These are phyloP conservation scores for Zoanthus gigantus DNA, from an alignment of 92 coral and sea anemone species.

Conservation along the genomic window DNA sequence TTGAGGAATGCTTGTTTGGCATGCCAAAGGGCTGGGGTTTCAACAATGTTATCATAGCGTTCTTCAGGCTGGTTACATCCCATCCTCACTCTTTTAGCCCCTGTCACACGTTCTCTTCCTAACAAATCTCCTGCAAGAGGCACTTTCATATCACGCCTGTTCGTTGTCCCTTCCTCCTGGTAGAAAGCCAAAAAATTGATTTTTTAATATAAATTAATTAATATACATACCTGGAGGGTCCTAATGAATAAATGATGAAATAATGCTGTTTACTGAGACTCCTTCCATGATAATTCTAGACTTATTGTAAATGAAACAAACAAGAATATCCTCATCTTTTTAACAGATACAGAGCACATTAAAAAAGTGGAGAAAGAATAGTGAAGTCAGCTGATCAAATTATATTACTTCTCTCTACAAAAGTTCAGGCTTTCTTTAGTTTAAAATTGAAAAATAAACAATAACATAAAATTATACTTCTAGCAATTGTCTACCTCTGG, in stretches of 20 bases:
- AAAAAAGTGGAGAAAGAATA: background rate
- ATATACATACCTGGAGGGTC: background rate
- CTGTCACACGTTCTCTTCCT: constrained; percentile 14
- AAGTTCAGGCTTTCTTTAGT: constrained; percentile 5
- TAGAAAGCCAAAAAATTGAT: constrained; percentile 5
- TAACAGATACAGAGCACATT: constrained; percentile 8
- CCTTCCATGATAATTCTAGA: constrained; percentile 4
- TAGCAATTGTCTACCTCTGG: constrained; percentile 12
- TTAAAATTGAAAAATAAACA: background rate
- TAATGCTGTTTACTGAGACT: constrained; percentile 7
- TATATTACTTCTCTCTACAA: background rate
- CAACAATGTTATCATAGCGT: constrained; percentile 5
- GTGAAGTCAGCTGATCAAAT: constrained; percentile 14
- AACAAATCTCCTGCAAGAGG: constrained; percentile 8
- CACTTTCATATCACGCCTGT: constrained; percentile 12
- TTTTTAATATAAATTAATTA: background rate
- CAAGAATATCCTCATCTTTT: background rate
- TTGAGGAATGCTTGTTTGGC: constrained; percentile 16
- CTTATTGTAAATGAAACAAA: constrained; percentile 13
- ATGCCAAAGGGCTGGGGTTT: constrained; percentile 17
- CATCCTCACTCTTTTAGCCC: constrained; percentile 8
- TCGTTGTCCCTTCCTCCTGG: constrained; percentile 8
- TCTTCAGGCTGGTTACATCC: constrained; percentile 26
- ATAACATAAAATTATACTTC: background rate
- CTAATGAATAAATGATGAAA: constrained; percentile 4